Evolutionary conservation across 1,140 invertebrate genomes (phyloP).

Genomic region (Drosophila sproati): DNA sequence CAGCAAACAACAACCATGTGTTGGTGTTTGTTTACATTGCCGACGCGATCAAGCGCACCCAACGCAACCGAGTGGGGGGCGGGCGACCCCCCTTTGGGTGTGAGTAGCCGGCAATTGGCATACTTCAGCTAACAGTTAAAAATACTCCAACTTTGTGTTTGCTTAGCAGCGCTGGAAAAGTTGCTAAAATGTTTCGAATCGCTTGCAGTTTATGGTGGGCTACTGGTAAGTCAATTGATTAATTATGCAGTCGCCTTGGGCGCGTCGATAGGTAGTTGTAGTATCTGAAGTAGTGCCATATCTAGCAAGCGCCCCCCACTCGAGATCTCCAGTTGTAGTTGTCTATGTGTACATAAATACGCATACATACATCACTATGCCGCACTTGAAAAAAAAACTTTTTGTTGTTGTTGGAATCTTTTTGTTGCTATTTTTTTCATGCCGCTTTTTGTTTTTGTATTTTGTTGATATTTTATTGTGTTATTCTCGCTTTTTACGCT

Average conservation of each 20-base stretch:
- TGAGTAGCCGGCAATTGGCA: background rate
- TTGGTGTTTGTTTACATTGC: conserved; percentile 60
- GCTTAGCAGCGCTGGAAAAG: conserved; percentile 25
- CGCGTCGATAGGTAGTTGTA: conserved; percentile 38
- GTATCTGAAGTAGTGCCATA: background rate
- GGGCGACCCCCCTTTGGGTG: background rate
- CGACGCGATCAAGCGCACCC: conserved; percentile 48
- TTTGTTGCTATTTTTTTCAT: conserved; percentile 26
- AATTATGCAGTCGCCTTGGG: conserved; percentile 59
- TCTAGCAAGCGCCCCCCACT: background rate
- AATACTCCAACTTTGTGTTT: conserved; percentile 8
- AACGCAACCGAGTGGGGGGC: conserved; percentile 3
- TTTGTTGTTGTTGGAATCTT: conserved; percentile 40
- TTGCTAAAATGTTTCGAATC: conserved; percentile 21
- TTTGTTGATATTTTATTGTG: conserved; percentile 64
- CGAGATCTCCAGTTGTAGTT: conserved; percentile 3
- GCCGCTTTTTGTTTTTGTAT: conserved; percentile 36
- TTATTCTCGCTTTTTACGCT: conserved; percentile 73
- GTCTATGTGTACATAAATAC: conserved; percentile 28
- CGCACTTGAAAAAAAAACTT: conserved; percentile 57
- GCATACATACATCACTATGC: conserved; percentile 19
- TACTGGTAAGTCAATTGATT: conserved; percentile 40
- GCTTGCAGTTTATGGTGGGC: conserved; percentile 20
- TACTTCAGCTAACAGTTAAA: background rate
- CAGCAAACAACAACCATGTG: conserved; percentile 19